Evolutionary conservation across 2,797 vertebrate genomes (phyloP), one percentile per base, ranked within the genome.

Genomic region (Vipera ursinii): DNA sequence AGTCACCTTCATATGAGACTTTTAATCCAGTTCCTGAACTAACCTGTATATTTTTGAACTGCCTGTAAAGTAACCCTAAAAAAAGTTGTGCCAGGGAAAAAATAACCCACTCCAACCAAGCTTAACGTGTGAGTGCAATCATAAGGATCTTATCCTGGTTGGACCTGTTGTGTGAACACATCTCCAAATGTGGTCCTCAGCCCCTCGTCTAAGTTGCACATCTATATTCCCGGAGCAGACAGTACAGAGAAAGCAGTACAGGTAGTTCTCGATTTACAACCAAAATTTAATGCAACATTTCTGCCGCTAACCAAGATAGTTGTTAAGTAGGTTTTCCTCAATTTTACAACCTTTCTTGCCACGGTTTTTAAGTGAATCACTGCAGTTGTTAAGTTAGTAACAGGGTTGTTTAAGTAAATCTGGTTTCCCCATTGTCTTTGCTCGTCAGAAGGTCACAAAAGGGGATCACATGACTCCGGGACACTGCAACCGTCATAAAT

Each of bases 391-490:
- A 65, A 65, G 28, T 65, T 65, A n/a, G 12, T n/a, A 2, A 65
- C 4, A 63, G 8, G 8, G 28, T n/a, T 12, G 10, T 63, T 53
- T 28, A 14, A 69, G 1, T n/a, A 5, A 69, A 69, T 6, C 28
- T 69, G n/a, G 28, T n/a, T 69, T 32, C 63, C 63, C 28, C 13
- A 2, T 69, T 69, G 13, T 32, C 12, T 69, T 69, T 15, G n/a
- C 14, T 15, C 2, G 5, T 32, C 63, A 32, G 63, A 65, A 65
- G 61, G 13, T 32, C n/a, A 69, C 63, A 69, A 69, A 65, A n/a
- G 6, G 13, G 5, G 0, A 32, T n/a, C 63, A 65, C 0, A 14
- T 69, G 13, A 69, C 4, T 5, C 63, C 0, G 2, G 26, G n/a
- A 69, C n/a, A 3, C 2, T 5, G 65, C n/a, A 69, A 69, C n/a